A percentile compares a stretch with the other conserved stretches of the same genome.
phyloP scores from a whole-genome alignment of 2,797 vertebrate species.

The Sarcoramphus papa region DNA sequence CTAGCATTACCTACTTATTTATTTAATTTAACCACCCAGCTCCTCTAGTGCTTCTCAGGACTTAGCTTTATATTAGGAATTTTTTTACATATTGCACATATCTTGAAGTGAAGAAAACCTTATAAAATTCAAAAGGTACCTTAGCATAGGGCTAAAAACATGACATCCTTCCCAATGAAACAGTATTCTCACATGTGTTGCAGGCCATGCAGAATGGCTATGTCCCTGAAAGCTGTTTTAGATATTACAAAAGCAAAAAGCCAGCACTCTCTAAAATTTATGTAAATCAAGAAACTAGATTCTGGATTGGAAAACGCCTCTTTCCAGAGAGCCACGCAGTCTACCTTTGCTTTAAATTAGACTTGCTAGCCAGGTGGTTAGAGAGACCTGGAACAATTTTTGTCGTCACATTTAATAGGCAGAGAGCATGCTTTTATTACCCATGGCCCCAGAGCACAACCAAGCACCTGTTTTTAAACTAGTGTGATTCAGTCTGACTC shows the following conservation, averaged over 20 bases:
- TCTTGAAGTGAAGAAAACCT: neutral
- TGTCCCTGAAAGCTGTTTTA: neutral
- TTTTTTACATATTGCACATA: neutral
- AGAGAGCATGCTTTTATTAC: neutral
- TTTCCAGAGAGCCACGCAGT: neutral
- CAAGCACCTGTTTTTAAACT: neutral
- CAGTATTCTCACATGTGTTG: neutral
- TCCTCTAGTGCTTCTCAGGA: neutral
- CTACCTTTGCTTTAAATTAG: neutral
- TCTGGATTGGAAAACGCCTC: neutral
- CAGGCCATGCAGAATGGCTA: neutral
- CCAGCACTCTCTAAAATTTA: neutral
- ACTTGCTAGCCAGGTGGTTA: neutral
- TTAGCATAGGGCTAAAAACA: neutral
- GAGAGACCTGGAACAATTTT: neutral
- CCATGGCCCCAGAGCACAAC: rapidly evolving
- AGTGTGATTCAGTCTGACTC: neutral
- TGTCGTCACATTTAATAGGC: neutral
- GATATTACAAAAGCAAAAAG: neutral
- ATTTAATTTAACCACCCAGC: neutral
- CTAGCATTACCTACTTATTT: neutral
- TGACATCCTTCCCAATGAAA: neutral
- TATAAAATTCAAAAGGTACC: neutral
- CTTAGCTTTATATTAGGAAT: neutral
- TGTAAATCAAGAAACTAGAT: neutral